Conservation (phyloP, 2,888 invertebrate species). For the Lycaena phlaeas region DNA sequence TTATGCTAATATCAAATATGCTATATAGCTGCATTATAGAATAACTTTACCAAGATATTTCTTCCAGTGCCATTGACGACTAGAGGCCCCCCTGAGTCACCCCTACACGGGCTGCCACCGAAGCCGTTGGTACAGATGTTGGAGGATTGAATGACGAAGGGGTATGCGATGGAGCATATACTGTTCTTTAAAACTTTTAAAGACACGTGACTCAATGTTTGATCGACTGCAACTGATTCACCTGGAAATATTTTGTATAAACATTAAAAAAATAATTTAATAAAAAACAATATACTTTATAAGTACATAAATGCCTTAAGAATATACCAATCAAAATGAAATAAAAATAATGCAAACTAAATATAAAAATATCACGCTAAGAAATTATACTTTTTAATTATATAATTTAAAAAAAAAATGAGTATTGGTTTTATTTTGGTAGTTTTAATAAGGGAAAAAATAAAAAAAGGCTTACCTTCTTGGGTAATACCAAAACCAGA, state of each 20-base stretch:
- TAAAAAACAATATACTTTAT: not conserved
- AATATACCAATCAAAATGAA: no score
- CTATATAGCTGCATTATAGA: not conserved
- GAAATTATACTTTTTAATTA: no score
- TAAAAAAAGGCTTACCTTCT: slow-evolving; percentile 19
- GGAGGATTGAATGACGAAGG: slow-evolving; percentile 24
- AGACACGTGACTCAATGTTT: slow-evolving; percentile 17
- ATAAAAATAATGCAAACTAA: no score
- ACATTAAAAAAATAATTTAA: no score
- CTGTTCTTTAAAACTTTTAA: slow-evolving; percentile 34
- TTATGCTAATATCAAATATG: no score
- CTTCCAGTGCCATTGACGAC: slow-evolving; percentile 21
- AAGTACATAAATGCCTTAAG: no score
- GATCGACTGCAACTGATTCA: not conserved
- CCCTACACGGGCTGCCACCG: slow-evolving; percentile 29
- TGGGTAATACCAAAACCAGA: slow-evolving; percentile 37
- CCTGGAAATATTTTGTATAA: no score
- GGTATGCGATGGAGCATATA: slow-evolving; percentile 26
- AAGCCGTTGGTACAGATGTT: slow-evolving; percentile 31
- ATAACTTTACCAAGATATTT: slow-evolving; percentile 27
- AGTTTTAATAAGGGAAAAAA: slow-evolving; percentile 11
- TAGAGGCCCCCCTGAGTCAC: slow-evolving; percentile 52
- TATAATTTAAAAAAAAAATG: no score
- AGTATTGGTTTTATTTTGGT: no score
- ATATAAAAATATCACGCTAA: no score